These are phyloP conservation scores for Agrenia bidenticulata DNA, from an alignment of 2,888 invertebrate genomes.

Conservation along the genomic window DNA sequence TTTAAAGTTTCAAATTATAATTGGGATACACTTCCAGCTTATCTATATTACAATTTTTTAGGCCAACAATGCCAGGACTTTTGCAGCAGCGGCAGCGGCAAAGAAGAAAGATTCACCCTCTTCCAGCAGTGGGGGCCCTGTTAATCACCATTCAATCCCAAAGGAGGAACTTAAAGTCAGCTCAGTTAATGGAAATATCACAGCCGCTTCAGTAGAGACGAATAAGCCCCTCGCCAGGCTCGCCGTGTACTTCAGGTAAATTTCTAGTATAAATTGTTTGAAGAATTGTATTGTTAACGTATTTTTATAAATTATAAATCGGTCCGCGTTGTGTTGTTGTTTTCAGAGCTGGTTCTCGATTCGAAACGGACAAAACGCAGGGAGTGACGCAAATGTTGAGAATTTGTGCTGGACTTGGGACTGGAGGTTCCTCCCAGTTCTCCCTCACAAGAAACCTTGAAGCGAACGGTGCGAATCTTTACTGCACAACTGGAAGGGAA, in stretches of 20 bases:
- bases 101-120: background rate
- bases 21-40: too few species aligned
- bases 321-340: background rate
- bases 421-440: conserved; percentile 66
- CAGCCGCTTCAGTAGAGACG: conserved; percentile 76
- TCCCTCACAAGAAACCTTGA: conserved; percentile 77
- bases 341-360: conserved; percentile 79
- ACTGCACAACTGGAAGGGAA: conserved; percentile 74
- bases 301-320: too few species aligned
- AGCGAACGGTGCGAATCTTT: conserved; percentile 75
- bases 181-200: conserved; percentile 68
- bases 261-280: conserved; percentile 38
- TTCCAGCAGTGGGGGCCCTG: conserved; percentile 4
- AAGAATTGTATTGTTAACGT: background rate
- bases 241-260: conserved; percentile 79
- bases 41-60: too few species aligned
- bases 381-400: conserved; percentile 81
- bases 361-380: conserved; percentile 74
- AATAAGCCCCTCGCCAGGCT: conserved; percentile 76
- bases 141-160: conserved; percentile 19
- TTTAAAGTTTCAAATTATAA: too few species aligned
- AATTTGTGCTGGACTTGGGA: conserved; percentile 75
- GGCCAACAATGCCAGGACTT: conserved; percentile 40
- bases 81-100: conserved; percentile 40
- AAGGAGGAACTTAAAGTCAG: conserved; percentile 61